Evolutionary conservation across 2,797 vertebrate species (phyloP), one percentile per base, ranked within the genome.

Genomic region (Ceryle rudis): DNA sequence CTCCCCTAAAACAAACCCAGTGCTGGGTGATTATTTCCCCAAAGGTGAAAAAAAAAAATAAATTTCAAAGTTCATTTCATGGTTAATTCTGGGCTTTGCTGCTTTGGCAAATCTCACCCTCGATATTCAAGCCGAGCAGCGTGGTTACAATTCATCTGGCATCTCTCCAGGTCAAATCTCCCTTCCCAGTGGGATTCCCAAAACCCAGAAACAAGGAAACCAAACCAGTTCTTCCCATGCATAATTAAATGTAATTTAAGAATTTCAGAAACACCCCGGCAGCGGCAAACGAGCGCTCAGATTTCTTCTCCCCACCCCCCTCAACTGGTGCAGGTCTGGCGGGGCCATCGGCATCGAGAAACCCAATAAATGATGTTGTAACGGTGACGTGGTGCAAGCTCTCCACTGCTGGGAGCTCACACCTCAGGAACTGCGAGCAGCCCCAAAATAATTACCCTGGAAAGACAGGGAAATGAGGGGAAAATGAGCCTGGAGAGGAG

Each of bases 311-410:
- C 69, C 33, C 31, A 15, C 8, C 9, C 11, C 6, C 26, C 14
- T 3, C 14, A 3, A 0, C 57, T 4, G 0, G 17, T 17, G 6
- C 0, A 0, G 54, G 74, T 61, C 62, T 21, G 70, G 37, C 3
- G 7, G 49, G 49, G 35, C 35, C 3, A 0, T 16, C 0, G 4
- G 65, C 41, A 78, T 74, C 71, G 29, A 7, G 86, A 71, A 81
- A 92, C 20, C 46, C 0, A 57, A 47, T 11, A 58, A 29, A 26
- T 0, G 46, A 49, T 21, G 58, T 33, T 33, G 85, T 91, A 89
- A 89, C 4, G 0, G n/a, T 19, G 81, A 89, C 71, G 64, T 0
- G 0, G 44, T 0, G 3, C 0, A 0, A 58, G 64, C 2, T 37
- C 81, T 95, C 42, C 0, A 67, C 71, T 87, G 64, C 81, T 61